phyloP scores from a whole-genome alignment of 2,888 invertebrate species.

The Gonocerus acuteangulatus region DNA sequence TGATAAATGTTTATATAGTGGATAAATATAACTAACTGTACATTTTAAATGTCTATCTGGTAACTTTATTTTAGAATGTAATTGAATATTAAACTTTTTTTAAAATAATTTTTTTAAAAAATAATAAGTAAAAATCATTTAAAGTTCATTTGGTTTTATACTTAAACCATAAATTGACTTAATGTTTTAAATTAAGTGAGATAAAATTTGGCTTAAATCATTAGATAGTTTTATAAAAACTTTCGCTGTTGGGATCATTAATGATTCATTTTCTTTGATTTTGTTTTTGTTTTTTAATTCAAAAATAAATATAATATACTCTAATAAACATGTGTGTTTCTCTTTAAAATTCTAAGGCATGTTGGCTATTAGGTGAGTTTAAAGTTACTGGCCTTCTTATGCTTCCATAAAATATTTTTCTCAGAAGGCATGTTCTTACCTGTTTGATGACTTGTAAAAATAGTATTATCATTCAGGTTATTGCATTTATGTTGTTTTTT shows the following conservation, averaged over 20 bases:
- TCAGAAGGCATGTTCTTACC: slow-evolving; percentile 19
- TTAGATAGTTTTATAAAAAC: background rate
- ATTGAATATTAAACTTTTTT: too few relatives aligned
- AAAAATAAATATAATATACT: background rate
- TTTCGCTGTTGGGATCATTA: background rate
- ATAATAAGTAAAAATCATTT: too few relatives aligned
- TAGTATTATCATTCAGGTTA: too few relatives aligned
- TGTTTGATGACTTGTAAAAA: background rate
- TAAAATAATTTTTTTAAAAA: too few relatives aligned
- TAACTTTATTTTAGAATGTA: too few relatives aligned
- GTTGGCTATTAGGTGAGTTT: slow-evolving; percentile 19
- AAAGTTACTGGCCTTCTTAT: slow-evolving; percentile 10
- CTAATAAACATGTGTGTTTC: too few relatives aligned
- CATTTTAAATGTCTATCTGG: slow-evolving; percentile 29
- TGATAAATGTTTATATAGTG: slow-evolving; percentile 16
- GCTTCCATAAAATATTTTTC: slow-evolving; percentile 11
- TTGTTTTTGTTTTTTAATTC: background rate
- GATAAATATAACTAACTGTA: slow-evolving; percentile 9
- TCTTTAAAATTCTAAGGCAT: slow-evolving; percentile 22
- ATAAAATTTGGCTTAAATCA: too few relatives aligned
- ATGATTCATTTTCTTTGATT: slow-evolving; percentile 5
- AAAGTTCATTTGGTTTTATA: too few relatives aligned
- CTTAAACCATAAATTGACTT: too few relatives aligned
- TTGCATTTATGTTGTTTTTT: too few relatives aligned
- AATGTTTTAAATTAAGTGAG: too few relatives aligned